Percentiles rank a stretch among this genome's conserved stretches.
phyloP scores from a whole-genome alignment of 2,113 vertebrate species.

The Syngnathus floridae region DNA sequence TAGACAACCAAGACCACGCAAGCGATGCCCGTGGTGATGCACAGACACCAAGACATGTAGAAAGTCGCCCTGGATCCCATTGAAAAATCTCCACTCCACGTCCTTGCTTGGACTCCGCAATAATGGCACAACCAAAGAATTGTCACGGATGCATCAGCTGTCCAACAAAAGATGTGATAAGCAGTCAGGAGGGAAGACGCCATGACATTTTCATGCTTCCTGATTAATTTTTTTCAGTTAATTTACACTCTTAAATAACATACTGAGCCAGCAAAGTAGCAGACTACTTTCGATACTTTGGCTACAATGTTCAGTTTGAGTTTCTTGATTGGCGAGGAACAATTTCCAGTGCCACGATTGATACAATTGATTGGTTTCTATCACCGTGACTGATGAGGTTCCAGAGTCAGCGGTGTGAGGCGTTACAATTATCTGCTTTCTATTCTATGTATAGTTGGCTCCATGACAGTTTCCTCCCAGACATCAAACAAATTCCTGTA shows the following conservation, averaged over 20 bases:
- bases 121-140: not conserved
- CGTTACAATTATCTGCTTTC: not conserved
- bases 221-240: not conserved
- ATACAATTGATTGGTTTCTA: too few species aligned
- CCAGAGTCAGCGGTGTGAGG: too few species aligned
- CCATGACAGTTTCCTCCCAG: too few species aligned
- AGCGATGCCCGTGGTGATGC: slow-evolving; percentile 17
- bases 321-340: too few species aligned
- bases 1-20: slow-evolving; percentile 10
- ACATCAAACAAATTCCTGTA: not conserved
- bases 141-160: not conserved
- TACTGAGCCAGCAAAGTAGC: not conserved
- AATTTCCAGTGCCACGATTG: too few species aligned
- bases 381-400: not conserved
- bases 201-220: not conserved
- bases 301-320: not conserved
- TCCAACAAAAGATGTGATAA: not conserved
- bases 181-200: not conserved
- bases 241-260: not conserved
- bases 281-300: not conserved
- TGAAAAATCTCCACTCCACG: not conserved
- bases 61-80: slow-evolving; percentile 1
- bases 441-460: not conserved
- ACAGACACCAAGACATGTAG: not conserved
- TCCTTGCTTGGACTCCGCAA: not conserved